These are phyloP conservation scores for Phlogophora meticulosa DNA, from an alignment of 2,888 invertebrate species.

Conservation along the genomic window DNA sequence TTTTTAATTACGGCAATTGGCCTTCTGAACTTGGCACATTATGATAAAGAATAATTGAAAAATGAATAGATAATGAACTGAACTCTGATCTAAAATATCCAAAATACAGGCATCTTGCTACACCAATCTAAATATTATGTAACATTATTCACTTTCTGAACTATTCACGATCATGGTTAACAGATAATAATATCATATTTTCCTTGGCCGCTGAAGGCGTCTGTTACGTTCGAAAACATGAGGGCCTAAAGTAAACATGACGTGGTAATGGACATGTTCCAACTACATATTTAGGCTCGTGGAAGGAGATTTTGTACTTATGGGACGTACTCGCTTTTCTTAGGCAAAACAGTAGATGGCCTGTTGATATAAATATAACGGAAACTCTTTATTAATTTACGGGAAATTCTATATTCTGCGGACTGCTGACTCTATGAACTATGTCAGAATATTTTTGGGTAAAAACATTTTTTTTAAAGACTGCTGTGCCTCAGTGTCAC, in stretches of 20 bases:
- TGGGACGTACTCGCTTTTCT: constrained; percentile 4
- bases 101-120: constrained; percentile 20
- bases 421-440: too few relatives aligned
- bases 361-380: constrained; percentile 1
- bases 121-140: constrained; percentile 29
- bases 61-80: too few relatives aligned
- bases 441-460: too few relatives aligned
- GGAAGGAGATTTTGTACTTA: constrained; percentile 34
- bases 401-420: neutral
- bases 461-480: too few relatives aligned
- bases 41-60: too few relatives aligned
- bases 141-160: constrained; percentile 22
- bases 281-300: constrained; percentile 52
- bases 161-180: constrained; percentile 44
- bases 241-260: constrained; percentile 76
- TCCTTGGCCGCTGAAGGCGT: constrained; percentile 47
- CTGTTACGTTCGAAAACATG: constrained; percentile 66
- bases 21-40: too few relatives aligned
- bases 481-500: too few relatives aligned
- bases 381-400: neutral
- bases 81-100: too few relatives aligned
- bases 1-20: too few relatives aligned
- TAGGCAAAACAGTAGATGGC: neutral
- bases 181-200: constrained; percentile 58
- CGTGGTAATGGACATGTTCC: constrained; percentile 75